These are phyloP conservation scores for Acanthaster planci DNA, from an alignment of 35 echinoderm and acorn worm species.

Conservation along the genomic window DNA sequence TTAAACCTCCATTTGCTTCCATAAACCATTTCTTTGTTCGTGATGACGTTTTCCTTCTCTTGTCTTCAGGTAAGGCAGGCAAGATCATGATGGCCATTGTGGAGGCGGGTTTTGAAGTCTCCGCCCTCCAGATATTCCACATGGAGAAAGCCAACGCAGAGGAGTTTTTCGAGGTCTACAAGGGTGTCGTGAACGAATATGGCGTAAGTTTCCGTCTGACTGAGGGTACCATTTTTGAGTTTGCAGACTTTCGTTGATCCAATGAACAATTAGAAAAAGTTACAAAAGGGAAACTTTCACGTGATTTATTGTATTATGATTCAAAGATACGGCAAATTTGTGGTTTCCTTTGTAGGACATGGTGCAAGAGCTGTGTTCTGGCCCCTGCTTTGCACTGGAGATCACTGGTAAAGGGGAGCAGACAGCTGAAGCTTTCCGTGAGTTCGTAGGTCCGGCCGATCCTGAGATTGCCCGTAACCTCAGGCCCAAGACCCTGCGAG, in stretches of 20 bases:
- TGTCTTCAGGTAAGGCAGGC: conserved; percentile 71
- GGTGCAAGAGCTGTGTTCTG: conserved; percentile 74
- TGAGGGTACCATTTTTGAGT: too few species aligned
- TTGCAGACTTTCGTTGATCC: too few species aligned
- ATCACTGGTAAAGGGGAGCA: conserved; percentile 52
- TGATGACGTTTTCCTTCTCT: conserved; percentile 7
- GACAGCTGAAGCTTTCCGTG: conserved; percentile 53
- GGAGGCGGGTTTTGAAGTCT: conserved; percentile 71
- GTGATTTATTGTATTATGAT: too few species aligned
- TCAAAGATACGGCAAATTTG: too few species aligned
- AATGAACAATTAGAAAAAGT: too few species aligned
- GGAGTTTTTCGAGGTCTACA: conserved; percentile 95
- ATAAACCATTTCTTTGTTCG: too few species aligned
- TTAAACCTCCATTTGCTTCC: too few species aligned
- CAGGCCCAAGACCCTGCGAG: conserved; percentile 72
- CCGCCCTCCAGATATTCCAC: conserved; percentile 89
- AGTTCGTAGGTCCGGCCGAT: conserved; percentile 84
- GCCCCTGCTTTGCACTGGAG: conserved; percentile 78
- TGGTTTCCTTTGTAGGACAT: conserved; percentile 69
- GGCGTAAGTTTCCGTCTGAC: conserved; percentile 50
- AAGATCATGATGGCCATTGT: conserved; percentile 85
- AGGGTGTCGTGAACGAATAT: conserved; percentile 85
- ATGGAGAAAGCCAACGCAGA: conserved; percentile 91
- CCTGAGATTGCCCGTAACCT: conserved; percentile 88
- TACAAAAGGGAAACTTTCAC: too few species aligned